Conservation (phyloP, 2,888 invertebrate genomes). For the Teinopalpus imperialis region DNA sequence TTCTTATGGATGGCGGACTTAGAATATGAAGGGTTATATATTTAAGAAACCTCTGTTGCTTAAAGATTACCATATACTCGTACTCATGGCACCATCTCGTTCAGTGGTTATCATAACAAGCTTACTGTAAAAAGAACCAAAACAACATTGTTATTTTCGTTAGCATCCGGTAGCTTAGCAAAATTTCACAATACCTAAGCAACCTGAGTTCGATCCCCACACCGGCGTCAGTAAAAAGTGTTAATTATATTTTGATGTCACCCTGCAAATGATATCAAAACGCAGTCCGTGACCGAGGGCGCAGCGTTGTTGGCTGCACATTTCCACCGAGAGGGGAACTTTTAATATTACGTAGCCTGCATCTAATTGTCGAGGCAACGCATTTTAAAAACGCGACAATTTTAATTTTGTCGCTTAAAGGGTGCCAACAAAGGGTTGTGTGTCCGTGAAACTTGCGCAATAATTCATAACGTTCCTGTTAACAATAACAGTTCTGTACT, state of each 20-base stretch:
- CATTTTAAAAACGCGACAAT: constrained; percentile 12
- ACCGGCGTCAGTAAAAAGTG: too few species aligned
- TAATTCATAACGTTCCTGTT: constrained; percentile 11
- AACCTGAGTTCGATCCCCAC: too few species aligned
- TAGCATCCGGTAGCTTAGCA: too few species aligned
- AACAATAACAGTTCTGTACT: not conserved
- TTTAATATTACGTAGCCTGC: constrained; percentile 23
- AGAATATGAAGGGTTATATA: too few species aligned
- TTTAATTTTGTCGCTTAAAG: constrained; percentile 22
- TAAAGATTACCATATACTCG: too few species aligned
- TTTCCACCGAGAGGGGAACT: constrained; percentile 4
- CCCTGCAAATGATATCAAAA: constrained; percentile 11
- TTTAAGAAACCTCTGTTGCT: too few species aligned
- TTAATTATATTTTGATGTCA: not conserved
- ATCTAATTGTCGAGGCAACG: constrained; percentile 24
- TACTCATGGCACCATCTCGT: too few species aligned
- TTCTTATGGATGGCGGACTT: too few species aligned
- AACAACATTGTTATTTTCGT: too few species aligned
- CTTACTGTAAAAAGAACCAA: too few species aligned
- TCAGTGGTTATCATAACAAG: too few species aligned
- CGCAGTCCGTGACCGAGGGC: constrained; percentile 5
- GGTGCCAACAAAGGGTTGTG: constrained; percentile 22
- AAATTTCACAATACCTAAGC: too few species aligned
- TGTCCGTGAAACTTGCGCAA: constrained; percentile 8
- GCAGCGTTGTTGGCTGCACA: constrained; percentile 12